phyloP scores from a whole-genome alignment of 2,888 invertebrate species.

The Psococerastis gibbosa region DNA sequence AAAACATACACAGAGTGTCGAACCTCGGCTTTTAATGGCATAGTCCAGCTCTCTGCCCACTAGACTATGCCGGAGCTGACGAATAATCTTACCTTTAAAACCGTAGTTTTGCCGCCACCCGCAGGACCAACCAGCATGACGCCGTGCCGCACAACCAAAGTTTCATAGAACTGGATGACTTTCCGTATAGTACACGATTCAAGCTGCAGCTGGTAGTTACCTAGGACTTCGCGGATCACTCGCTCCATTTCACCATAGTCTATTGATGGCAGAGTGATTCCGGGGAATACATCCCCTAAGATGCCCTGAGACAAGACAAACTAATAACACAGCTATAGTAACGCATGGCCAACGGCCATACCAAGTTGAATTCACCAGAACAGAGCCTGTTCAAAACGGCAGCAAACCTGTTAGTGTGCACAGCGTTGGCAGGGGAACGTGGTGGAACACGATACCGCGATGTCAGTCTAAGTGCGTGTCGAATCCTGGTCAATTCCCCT shows the following conservation, averaged over 20 bases:
- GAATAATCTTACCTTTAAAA: slow-evolving; percentile 37
- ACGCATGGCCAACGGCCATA: too few relatives aligned
- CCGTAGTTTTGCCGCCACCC: slow-evolving; percentile 67
- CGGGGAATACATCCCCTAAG: slow-evolving; percentile 76
- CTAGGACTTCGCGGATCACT: slow-evolving; percentile 33
- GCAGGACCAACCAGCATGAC: slow-evolving; percentile 86
- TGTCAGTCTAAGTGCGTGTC: too few relatives aligned
- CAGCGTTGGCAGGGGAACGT: too few relatives aligned
- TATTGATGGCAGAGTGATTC: slow-evolving; percentile 52
- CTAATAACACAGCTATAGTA: slow-evolving; percentile 17
- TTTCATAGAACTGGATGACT: slow-evolving; percentile 73
- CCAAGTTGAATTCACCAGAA: too few relatives aligned
- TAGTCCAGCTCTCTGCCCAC: neutral
- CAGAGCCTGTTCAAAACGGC: too few relatives aligned
- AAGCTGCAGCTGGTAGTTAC: slow-evolving; percentile 42
- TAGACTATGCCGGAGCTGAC: neutral
- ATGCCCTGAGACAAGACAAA: too few relatives aligned
- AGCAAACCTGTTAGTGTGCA: too few relatives aligned
- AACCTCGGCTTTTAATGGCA: neutral
- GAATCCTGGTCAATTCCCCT: too few relatives aligned
- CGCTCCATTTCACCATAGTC: slow-evolving; percentile 60
- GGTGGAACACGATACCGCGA: too few relatives aligned
- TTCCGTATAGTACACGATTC: slow-evolving; percentile 46
- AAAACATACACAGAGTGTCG: neutral
- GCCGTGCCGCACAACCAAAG: slow-evolving; percentile 79